phyloP scores from a whole-genome alignment of 2,797 vertebrate species.

The Myripristis murdjan region DNA sequence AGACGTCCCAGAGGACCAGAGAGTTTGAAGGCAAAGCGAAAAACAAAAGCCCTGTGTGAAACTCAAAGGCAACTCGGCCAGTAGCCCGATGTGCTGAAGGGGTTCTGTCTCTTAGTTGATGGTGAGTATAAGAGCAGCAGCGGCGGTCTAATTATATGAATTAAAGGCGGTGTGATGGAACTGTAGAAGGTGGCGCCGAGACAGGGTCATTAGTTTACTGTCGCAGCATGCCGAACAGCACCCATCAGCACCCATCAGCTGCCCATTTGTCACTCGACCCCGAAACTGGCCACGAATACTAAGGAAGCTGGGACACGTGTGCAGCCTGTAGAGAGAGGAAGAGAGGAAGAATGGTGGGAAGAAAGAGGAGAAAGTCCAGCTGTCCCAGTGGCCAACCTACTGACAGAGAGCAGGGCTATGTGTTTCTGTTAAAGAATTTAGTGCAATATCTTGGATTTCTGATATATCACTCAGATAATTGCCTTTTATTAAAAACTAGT shows the following conservation, averaged over 20 bases:
- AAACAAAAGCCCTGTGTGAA: not conserved
- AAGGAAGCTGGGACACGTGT: conserved; percentile 36
- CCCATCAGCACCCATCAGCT: conserved; percentile 55
- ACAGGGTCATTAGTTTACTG: conserved; percentile 56
- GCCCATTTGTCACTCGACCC: conserved; percentile 59
- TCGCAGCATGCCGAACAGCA: conserved; percentile 43
- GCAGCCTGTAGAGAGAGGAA: conserved; percentile 40
- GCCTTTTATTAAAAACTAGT: conserved; percentile 17
- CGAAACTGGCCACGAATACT: conserved; percentile 39
- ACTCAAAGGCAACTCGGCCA: conserved; percentile 3
- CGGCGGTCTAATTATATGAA: conserved; percentile 40
- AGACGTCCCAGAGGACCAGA: not conserved
- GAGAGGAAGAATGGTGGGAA: conserved; percentile 16
- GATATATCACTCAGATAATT: conserved; percentile 14
- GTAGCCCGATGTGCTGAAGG: not conserved
- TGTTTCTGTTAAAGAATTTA: conserved; percentile 25
- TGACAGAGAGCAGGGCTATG: conserved; percentile 21
- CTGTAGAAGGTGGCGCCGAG: conserved; percentile 31
- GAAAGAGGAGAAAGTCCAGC: conserved; percentile 31
- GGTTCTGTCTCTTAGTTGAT: conserved; percentile 10
- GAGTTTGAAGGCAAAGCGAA: conserved; percentile 6
- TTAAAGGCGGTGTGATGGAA: conserved; percentile 48
- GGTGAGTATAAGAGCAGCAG: conserved; percentile 22
- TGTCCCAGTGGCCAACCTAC: conserved; percentile 13
- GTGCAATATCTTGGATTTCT: conserved; percentile 1